These are phyloP conservation scores for Penaeus indicus DNA, from an alignment of 1,140 invertebrate species.

Conservation along the genomic window DNA sequence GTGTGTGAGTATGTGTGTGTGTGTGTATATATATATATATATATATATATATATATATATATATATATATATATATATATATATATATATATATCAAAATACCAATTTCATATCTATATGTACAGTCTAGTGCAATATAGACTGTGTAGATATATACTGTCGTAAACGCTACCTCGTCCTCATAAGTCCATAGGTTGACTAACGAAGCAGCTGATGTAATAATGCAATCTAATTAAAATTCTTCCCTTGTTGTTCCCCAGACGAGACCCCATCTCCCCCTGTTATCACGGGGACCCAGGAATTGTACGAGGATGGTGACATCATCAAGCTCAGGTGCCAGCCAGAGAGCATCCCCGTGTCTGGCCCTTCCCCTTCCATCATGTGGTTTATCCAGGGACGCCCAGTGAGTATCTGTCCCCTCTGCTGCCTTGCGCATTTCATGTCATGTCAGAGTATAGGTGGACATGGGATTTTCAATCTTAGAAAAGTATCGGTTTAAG, in stretches of 20 bases:
- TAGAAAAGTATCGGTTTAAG: no score
- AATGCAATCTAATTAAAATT: background rate
- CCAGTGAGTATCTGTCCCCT: background rate
- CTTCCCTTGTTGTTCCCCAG: background rate
- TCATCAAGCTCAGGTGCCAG: background rate
- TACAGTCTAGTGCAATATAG: background rate
- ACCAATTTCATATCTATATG: no score
- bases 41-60: conserved; percentile 34
- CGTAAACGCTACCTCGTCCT: no score
- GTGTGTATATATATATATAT: conserved; percentile 26
- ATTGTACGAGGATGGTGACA: background rate
- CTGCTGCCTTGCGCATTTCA: no score
- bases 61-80: conserved; percentile 6
- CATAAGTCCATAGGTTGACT: no score
- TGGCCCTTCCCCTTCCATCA: background rate
- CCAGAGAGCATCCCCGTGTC: background rate
- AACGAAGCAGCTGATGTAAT: no score
- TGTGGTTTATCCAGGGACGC: background rate
- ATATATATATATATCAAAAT: background rate
- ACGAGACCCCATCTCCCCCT: background rate
- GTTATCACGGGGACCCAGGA: conserved; percentile 8
- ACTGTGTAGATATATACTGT: no score
- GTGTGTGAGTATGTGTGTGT: conserved; percentile 3
- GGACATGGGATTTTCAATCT: no score
- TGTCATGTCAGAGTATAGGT: background rate